Evolutionary conservation across 1,140 invertebrate species (phyloP).

Genomic region (Drosophila grimshawi): DNA sequence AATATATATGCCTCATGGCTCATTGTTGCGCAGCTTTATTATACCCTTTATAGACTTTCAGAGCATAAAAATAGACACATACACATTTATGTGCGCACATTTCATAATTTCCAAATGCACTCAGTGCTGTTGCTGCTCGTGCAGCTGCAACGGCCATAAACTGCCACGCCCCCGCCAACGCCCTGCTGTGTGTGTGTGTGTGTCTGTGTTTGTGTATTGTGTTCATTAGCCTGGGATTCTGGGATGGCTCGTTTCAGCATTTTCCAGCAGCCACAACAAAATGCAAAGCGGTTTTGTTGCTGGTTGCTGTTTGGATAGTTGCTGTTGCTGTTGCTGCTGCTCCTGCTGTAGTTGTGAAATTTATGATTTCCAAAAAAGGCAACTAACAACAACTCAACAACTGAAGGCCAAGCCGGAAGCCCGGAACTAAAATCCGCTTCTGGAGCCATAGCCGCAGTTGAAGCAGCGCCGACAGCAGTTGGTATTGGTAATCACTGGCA

Average conservation of each 20-base stretch:
- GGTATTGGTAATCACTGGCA: slow-evolving; percentile 39
- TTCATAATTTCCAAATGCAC: slow-evolving; percentile 76
- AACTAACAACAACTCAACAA: slow-evolving; percentile 12
- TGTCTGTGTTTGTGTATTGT: slow-evolving; percentile 19
- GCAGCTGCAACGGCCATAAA: slow-evolving; percentile 36
- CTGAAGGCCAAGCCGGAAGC: slow-evolving; percentile 24
- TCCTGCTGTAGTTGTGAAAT: slow-evolving; percentile 19
- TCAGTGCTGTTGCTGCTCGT: slow-evolving; percentile 26
- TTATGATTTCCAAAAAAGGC: slow-evolving; percentile 35
- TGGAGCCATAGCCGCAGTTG: background rate
- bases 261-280: slow-evolving; percentile 50
- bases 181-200: slow-evolving; percentile 20
- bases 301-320: slow-evolving; percentile 6
- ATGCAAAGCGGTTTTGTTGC: slow-evolving; percentile 44
- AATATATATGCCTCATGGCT: no score
- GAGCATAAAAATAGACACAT: background rate
- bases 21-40: background rate
- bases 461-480: slow-evolving; percentile 8
- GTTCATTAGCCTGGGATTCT: slow-evolving; percentile 63
- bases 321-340: slow-evolving; percentile 22
- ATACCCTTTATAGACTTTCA: slow-evolving; percentile 2
- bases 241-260: slow-evolving; percentile 38
- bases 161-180: background rate
- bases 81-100: slow-evolving; percentile 29
- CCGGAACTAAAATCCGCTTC: background rate